Base-by-base conservation (phyloP, 2,113 vertebrate genomes). In the Spermophilus dauricus region DNA sequence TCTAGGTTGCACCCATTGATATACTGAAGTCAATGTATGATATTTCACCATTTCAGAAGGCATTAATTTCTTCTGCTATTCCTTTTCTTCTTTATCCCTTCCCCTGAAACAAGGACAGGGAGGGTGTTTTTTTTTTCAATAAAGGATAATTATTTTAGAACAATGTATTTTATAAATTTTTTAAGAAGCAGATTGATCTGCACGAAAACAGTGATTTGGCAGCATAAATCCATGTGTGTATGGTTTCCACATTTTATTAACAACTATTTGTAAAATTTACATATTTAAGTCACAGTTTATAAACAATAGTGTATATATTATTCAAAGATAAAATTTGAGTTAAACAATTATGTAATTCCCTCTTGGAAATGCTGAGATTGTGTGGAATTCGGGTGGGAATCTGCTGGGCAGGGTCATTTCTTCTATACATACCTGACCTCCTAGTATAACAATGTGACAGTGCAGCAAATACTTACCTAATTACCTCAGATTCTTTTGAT, bases 101-200 rank as follows among this genome's bases (percentile, higher is more conserved):
- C 5, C 32, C 24, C 13, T 73, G 58, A 42, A 65, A 84, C 65
- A 94, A 72, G 22, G n/a, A 63, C 30, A 90, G 37, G 12, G 65
- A 86, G 22, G 11, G 0, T 89, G 51, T 32, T 53, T 89, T 51
- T 89, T 51, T 37, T 76, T 51, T 65, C 5, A 80, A 30, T 81
- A 32, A 85, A 78, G 26, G 26, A 39, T 61, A 76, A 77, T 89
- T 77, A 76, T 77, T 93, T 84, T 84, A 85, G 70, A 93, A 53
- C 22, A 93, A 53, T 77, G 42, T 1, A 58, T 32, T 51, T 88
- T 39, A 86, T 76, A 73, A 69, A 82, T 86, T 28, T 61, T 91
- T 91, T 85, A 81, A 76, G n/a, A 96, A 84, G n/a, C n/a, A 83
- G 8, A 65, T 92, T 91, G 53, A 65, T 94, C 22, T 65, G 8